Percentiles rank a stretch among this genome's conserved stretches.
Conservation (phyloP, 2,797 vertebrate species). For the Sebastes trivittatus region DNA sequence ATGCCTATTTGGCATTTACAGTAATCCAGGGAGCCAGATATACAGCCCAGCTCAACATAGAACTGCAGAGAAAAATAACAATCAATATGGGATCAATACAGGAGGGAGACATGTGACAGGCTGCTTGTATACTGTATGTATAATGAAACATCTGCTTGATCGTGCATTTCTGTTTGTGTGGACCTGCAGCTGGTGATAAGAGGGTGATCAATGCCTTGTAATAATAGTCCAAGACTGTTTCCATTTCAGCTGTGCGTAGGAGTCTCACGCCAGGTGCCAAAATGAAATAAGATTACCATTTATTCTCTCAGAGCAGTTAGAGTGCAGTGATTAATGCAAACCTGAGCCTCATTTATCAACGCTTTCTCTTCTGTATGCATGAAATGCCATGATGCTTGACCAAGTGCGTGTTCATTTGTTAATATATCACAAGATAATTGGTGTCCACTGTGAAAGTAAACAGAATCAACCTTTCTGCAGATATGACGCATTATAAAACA, state of each 20-base stretch:
- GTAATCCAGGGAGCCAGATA: not conserved
- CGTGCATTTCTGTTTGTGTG: constrained; percentile 5
- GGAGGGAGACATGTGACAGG: not conserved
- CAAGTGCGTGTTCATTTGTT: constrained; percentile 54
- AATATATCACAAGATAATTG: constrained; percentile 56
- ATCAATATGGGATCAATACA: constrained; percentile 37
- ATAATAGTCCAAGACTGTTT: constrained; percentile 36
- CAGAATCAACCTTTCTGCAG: constrained; percentile 20
- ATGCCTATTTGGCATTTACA: not conserved
- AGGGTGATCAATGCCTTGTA: constrained; percentile 33
- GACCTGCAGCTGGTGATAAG: constrained; percentile 43
- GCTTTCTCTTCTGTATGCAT: constrained; percentile 25
- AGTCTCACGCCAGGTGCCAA: constrained; percentile 39
- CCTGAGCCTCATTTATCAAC: constrained; percentile 49
- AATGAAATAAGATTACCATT: constrained; percentile 58
- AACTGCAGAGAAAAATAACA: constrained; percentile 25
- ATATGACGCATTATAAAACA: constrained; percentile 38
- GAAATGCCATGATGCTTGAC: constrained; percentile 32
- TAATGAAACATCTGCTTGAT: constrained; percentile 7
- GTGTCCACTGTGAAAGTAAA: constrained; percentile 37
- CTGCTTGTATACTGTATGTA: constrained; percentile 1
- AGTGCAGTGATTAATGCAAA: constrained; percentile 55
- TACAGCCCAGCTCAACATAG: not conserved
- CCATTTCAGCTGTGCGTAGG: constrained; percentile 39
- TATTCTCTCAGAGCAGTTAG: constrained; percentile 41